Conservation (phyloP, 2,113 vertebrate species). For the Sitta europaea region DNA sequence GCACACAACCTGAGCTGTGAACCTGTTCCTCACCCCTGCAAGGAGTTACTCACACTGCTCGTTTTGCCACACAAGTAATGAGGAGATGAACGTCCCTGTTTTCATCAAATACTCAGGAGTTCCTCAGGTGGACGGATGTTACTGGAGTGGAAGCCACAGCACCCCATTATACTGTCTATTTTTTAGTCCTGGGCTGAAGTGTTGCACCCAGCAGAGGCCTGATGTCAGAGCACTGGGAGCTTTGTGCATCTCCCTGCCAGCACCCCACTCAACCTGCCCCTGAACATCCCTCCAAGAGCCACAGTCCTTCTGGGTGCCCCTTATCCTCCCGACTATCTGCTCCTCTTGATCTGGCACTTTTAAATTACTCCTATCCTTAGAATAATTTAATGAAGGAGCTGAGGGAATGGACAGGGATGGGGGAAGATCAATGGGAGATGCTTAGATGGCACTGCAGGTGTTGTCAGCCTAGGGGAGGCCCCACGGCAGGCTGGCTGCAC, state of each 20-base stretch:
- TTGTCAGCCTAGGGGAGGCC: not conserved
- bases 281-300: not conserved
- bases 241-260: not conserved
- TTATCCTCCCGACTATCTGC: not conserved
- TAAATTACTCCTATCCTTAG: not conserved
- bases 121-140: not conserved
- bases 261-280: not conserved
- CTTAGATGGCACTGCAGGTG: not conserved
- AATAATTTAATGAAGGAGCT: not conserved
- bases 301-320: not conserved
- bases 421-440: not conserved
- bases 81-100: not conserved
- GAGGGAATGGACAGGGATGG: not conserved
- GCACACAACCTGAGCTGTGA: accelerated
- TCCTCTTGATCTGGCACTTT: not conserved
- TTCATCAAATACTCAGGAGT: not conserved
- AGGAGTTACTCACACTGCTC: not conserved
- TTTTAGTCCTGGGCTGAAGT: not conserved
- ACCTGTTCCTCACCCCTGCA: not conserved
- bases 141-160: not conserved
- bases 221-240: not conserved
- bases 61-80: not conserved
- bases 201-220: not conserved
- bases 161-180: not conserved
- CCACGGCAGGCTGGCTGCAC: not conserved